Base-by-base conservation (phyloP, 2,113 vertebrate species). In the Sander lucioperca region DNA sequence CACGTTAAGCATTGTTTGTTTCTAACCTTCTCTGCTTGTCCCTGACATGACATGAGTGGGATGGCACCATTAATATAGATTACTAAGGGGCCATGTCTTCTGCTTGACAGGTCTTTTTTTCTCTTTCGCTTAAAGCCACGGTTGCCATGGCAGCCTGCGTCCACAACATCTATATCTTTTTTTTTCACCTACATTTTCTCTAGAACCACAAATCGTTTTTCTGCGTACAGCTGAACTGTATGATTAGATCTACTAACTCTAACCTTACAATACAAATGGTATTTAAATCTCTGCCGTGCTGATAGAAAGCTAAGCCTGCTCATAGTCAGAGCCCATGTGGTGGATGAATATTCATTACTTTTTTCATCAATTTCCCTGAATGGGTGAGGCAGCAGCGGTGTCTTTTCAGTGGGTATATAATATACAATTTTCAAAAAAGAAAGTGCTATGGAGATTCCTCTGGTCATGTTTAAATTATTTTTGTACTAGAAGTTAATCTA, bases 1-100 rank as follows among this genome's bases (percentile, higher is more conserved):
- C 90, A 90, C 71, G 92, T 86, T 82, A 91, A 90, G 85, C 72
- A 81, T 84, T 90, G 65, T 87, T 88, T 91, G 67, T 84, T 94
- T 93, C 91, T 73, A 90, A 84, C 83, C 74, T 92, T 86, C 90
- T 54, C 72, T 71, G 69, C 85, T 84, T 82, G 92, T 90, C 79
- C 77, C 80, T 89, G 89, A 92, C 80, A 88, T 79, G 90, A 77
- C 69, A 81, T 21, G 67, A 82, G 83, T 89, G 69, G 88, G 88
- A 74, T 89, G 88, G 89, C 87, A 85, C 79, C 90, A 91, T 91
- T 84, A 90, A 89, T 86, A 89, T 92, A 91, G 87, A 91, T 93
- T 92, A 91, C 86, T 89, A 77, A 92, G 84, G 33, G 76, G 71
- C 86, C 70, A 67, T 16, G 89, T 62, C 85, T 80, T 68, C 62